These are phyloP conservation scores for Lumbricus terrestris DNA, from an alignment of 2,888 invertebrate species.

Conservation along the genomic window DNA sequence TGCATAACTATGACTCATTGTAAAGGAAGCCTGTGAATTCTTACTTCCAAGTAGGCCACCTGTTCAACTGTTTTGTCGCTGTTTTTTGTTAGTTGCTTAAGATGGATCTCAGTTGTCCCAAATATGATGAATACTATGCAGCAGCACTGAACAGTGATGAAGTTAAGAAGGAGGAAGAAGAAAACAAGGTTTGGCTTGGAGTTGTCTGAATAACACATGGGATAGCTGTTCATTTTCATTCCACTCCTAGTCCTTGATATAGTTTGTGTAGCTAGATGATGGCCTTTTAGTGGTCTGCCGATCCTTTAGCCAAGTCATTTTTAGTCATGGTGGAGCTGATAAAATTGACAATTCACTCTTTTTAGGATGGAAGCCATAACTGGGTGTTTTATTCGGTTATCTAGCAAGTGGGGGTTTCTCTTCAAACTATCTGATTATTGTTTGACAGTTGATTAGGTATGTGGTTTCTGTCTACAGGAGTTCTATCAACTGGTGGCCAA, in stretches of 20 bases:
- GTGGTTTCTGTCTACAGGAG: conserved; percentile 6
- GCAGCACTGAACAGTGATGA: conserved; percentile 23
- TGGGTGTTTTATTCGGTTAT: background rate
- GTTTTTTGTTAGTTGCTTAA: conserved; percentile 27
- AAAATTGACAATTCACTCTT: no score
- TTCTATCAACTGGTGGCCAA: background rate
- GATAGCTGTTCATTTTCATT: background rate
- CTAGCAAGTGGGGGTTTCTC: background rate
- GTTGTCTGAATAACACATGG: background rate
- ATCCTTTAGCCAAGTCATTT: no score
- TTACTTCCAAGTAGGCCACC: background rate
- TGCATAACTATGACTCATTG: no score
- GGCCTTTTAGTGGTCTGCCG: background rate
- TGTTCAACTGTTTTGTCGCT: background rate
- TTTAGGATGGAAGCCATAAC: background rate
- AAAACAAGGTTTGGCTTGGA: conserved; percentile 22
- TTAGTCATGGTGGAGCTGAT: no score
- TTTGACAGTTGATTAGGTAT: no score
- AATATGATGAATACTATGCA: conserved; percentile 17
- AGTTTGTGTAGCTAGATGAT: background rate
- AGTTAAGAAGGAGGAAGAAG: background rate
- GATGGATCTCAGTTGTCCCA: conserved; percentile 23
- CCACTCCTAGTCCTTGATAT: background rate
- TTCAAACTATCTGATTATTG: no score
- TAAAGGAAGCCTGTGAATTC: background rate